Base-by-base conservation (phyloP, 1,140 invertebrate genomes). In the Gryon sp. region DNA sequence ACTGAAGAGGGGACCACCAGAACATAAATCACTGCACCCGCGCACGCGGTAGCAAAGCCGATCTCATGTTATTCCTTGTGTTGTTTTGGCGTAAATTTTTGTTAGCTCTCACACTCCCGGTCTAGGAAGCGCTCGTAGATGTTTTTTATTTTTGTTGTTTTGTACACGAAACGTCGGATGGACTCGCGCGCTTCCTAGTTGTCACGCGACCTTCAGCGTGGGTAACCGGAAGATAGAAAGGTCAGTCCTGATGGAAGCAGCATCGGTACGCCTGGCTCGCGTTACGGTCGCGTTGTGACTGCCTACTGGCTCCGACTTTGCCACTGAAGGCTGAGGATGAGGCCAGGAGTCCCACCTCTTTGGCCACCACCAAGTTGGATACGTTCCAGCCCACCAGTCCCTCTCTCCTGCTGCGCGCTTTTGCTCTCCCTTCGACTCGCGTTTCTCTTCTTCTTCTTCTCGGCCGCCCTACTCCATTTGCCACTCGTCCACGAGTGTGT, bases 261-360 rank as follows among this genome's bases (percentile, higher is more conserved):
- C 68, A 76, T 73, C 73, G 66, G 68, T 68, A 70, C 72, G 80
- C 81, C 80, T 82, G 83, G 73, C 83, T 87, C 82, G 82, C 79
- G 78, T 85, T 86, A 83, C 86, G 82, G 85, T 86, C 86, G 86
- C 85, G 84, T 84, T 84, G 83, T 88, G 85, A 88, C 87, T 88
- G 86, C 84, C 85, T 87, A 82, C 82, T 83, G 82, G 82, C 55
- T 65, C 57, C 59, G 46, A 82, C 79, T 83, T 82, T 82, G 84
- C 80, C 80, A 84, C 80, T 86, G 82, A 79, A 86, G 84, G 76
- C 82, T 80, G 82, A 84, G 81, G 82, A 82, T 79, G 80, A 79
- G 82, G 77, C 78, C 79, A 82, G 63, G 82, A 85, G 87, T 85
- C 86, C 87, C 86, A 87, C 87, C 87, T 88, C 85, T 79, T 84